Base-by-base conservation (phyloP, 2,113 vertebrate species). In the Hippocampus guttulatus region DNA sequence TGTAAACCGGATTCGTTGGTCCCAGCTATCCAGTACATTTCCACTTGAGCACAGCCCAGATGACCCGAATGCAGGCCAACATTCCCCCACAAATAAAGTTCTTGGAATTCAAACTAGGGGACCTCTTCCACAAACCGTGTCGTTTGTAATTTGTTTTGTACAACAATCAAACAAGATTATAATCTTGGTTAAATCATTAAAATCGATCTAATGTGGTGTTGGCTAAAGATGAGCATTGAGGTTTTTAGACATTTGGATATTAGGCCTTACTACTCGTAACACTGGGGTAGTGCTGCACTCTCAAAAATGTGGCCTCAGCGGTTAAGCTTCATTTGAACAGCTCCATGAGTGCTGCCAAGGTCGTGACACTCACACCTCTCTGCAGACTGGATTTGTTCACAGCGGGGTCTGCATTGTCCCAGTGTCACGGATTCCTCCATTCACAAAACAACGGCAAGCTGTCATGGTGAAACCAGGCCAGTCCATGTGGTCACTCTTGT, bases 271-370 rank as follows among this genome's bases (percentile, higher is more conserved):
- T 64, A 45, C 52, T 61, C 41, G 47, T 49, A 68, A 23, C 65
- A 73, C 30, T 2, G 76, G 68, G 67, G 68, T 60, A 61, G 23
- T 52, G 63, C 76, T 67, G 69, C 61, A 71, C 83, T 70, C 51
- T 71, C 76, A 60, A 55, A 76, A 68, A 45, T 67, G 40, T 40
- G 67, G 55, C 57, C 27, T 70, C 64, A 15, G 80, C 70, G 75
- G 78, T 78, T 75, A 67, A 69, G 75, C 72, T 72, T 75, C 79
- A 60, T 82, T 82, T 84, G 74, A 85, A 81, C 23, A 60, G 85
- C 87, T 89, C 84, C 83, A 83, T 68, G 38, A 47, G 20, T 27
- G 8, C 79, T 82, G 89, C 88, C 86, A 90, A 85, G 79, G 71
- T 81, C 74, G 57, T 30, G 80, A 84, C 83, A 88, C 74, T 1